Evolutionary conservation across 2,888 invertebrate genomes (phyloP).

Genomic region (Salticus scenicus): DNA sequence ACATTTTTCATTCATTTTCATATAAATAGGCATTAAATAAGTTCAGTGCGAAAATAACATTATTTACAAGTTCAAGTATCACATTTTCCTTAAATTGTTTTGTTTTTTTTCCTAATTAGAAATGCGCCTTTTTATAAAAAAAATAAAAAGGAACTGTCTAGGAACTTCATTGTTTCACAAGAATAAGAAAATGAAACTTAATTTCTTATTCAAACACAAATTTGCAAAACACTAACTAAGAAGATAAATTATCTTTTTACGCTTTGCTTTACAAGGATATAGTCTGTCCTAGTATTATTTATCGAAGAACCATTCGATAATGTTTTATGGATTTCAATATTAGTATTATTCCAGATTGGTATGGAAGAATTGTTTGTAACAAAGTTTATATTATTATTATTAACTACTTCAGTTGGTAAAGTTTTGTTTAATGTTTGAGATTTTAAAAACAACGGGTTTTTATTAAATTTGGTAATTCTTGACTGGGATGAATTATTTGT

Average conservation of each 20-base stretch:
- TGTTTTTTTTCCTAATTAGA: too few species aligned
- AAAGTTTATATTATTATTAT: not conserved
- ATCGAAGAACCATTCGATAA: slow-evolving; percentile 11
- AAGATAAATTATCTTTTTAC: slow-evolving; percentile 2
- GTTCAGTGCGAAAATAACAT: too few species aligned
- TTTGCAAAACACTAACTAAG: too few species aligned
- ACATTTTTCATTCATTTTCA: too few species aligned
- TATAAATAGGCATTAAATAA: too few species aligned
- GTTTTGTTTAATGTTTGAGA: not conserved
- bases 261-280: not conserved
- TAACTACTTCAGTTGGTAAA: not conserved
- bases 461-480: slow-evolving; percentile 25
- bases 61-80: too few species aligned
- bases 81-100: too few species aligned
- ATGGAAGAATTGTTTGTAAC: slow-evolving; percentile 2
- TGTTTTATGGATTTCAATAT: slow-evolving; percentile 52
- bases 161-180: too few species aligned
- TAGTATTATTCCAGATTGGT: slow-evolving; percentile 36
- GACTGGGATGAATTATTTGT: not conserved
- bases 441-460: slow-evolving; percentile 32
- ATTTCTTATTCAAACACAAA: too few species aligned
- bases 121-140: too few species aligned
- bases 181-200: too few species aligned
- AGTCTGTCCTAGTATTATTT: not conserved
- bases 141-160: too few species aligned